These are phyloP conservation scores for Meles meles DNA, from an alignment of 2,113 vertebrate species.

Conservation along the genomic window DNA sequence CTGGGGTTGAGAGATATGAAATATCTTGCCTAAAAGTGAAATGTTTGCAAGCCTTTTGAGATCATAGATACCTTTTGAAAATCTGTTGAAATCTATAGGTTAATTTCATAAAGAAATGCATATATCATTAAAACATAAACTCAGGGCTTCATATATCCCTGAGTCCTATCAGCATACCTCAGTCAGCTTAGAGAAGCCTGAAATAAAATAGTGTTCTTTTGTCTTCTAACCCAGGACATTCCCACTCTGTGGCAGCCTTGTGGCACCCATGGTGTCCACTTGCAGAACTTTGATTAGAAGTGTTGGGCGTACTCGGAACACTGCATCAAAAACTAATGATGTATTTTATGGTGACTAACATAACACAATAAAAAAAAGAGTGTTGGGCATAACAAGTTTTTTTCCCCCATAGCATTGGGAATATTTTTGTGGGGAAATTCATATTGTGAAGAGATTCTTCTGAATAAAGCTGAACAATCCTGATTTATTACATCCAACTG, in stretches of 20 bases:
- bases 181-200: neutral
- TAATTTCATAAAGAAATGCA: neutral
- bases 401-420: neutral
- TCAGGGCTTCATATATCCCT: neutral
- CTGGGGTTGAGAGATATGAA: neutral
- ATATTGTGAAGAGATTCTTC: neutral
- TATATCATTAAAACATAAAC: neutral
- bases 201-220: neutral
- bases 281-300: neutral
- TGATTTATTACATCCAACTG: neutral
- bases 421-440: constrained; percentile 18
- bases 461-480: neutral
- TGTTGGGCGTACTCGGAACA: neutral
- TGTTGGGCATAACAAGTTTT: neutral
- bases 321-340: too few relatives aligned
- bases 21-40: neutral
- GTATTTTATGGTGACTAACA: too few relatives aligned
- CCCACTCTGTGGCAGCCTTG: neutral
- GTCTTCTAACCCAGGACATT: neutral
- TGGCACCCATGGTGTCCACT: neutral
- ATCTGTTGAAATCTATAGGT: neutral
- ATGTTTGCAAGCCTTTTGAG: neutral
- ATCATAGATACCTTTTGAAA: neutral
- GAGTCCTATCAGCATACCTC: neutral
- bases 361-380: neutral